Evolutionary conservation across 2,797 vertebrate genomes (phyloP).

Genomic region (Iguana delicatissima): DNA sequence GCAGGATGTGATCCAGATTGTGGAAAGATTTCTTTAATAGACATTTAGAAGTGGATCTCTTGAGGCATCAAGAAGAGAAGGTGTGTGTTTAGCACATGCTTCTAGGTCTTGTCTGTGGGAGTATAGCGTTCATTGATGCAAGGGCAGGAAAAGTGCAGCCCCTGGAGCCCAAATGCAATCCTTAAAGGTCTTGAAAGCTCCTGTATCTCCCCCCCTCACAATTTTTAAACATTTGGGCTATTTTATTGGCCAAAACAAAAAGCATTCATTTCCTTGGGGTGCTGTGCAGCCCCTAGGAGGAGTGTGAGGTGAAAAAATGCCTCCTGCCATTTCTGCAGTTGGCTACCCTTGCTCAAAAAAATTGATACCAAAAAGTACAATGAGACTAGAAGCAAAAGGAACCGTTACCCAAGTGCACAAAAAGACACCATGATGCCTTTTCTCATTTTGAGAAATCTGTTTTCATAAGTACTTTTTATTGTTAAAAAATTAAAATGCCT

Average conservation of each 20-base stretch:
- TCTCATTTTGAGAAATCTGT: not conserved
- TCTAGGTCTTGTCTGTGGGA: not conserved
- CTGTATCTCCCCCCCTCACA: too few species aligned
- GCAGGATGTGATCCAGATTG: not conserved
- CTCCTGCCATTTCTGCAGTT: too few species aligned
- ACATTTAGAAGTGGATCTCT: not conserved
- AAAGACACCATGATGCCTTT: constrained; percentile 19
- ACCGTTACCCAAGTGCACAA: not conserved
- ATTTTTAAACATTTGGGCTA: too few species aligned
- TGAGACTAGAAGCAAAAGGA: not conserved
- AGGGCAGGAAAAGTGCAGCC: too few species aligned
- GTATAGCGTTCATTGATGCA: not conserved
- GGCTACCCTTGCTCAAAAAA: not conserved
- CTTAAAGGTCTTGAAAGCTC: too few species aligned
- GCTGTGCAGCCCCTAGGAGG: not conserved
- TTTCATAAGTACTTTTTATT: not conserved
- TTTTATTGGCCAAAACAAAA: too few species aligned
- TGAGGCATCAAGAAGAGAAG: not conserved
- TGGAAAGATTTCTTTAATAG: not conserved
- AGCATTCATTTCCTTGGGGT: too few species aligned
- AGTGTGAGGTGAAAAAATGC: not conserved
- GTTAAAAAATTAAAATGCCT: not conserved
- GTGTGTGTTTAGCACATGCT: too few species aligned
- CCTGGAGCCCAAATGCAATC: too few species aligned
- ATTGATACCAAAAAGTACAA: too few species aligned